Conservation (phyloP, 2,113 vertebrate genomes). For the Ailuropoda melanoleuca region DNA sequence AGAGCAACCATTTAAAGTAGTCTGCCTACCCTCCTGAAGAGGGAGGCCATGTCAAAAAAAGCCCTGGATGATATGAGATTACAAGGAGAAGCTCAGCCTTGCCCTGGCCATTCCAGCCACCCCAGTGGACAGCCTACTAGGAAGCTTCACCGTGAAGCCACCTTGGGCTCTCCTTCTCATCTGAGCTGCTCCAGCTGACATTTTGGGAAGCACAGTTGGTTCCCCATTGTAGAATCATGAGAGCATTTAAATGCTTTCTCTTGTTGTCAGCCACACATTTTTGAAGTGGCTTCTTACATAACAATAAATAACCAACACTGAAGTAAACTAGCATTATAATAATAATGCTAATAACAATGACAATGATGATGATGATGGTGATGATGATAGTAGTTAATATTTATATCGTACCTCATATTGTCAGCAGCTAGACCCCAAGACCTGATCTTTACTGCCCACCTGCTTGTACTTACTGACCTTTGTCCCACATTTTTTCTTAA, state of each 20-base stretch:
- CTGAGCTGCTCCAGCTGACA: background rate
- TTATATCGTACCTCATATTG: background rate
- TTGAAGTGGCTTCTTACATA: background rate
- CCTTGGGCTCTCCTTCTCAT: no score
- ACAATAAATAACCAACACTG: background rate
- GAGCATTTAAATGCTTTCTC: background rate
- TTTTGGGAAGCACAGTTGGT: background rate
- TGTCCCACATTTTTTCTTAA: background rate
- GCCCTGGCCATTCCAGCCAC: background rate
- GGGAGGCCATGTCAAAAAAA: background rate
- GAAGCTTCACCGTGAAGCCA: background rate
- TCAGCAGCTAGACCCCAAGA: background rate
- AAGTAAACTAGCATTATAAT: background rate
- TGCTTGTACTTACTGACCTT: background rate
- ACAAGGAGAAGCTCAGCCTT: background rate
- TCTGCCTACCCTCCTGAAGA: background rate
- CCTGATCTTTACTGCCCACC: background rate
- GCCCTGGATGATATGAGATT: background rate
- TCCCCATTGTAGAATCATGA: background rate
- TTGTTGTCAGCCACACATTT: background rate
- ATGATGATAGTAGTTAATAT: background rate
- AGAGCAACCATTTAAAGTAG: background rate
- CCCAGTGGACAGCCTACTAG: background rate
- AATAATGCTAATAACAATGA: background rate
- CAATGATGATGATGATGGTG: background rate